phyloP scores from a whole-genome alignment of 2,113 vertebrate species.

The Struthio camelus region DNA sequence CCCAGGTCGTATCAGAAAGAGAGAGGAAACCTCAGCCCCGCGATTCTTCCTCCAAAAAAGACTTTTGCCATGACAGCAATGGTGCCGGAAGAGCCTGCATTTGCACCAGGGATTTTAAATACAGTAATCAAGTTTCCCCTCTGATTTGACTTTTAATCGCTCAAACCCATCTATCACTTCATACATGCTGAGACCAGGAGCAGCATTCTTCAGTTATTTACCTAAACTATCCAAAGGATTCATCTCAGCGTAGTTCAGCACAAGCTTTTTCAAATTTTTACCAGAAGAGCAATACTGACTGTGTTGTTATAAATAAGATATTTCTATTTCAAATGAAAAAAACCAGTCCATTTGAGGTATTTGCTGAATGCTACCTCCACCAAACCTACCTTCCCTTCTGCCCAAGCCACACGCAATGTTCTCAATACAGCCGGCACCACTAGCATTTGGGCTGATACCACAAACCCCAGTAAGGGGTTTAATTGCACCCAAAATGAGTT shows the following conservation, averaged over 20 bases:
- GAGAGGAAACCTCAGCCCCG: neutral
- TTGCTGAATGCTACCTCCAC: neutral
- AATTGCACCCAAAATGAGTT: neutral
- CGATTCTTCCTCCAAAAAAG: neutral
- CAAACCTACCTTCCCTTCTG: neutral
- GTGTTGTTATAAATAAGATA: neutral
- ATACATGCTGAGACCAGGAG: neutral
- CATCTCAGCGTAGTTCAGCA: neutral
- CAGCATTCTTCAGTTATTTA: neutral
- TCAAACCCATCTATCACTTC: neutral
- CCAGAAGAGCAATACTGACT: neutral
- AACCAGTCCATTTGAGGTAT: neutral
- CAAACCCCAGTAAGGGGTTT: neutral
- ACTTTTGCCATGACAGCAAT: accelerated
- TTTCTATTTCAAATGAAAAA: neutral
- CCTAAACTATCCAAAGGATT: neutral
- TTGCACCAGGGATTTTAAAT: neutral
- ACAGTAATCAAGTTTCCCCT: neutral
- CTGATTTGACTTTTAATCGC: neutral
- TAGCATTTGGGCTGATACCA: neutral
- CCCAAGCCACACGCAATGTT: neutral
- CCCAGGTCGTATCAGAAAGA: neutral
- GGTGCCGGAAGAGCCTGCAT: neutral
- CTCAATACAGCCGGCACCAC: neutral
- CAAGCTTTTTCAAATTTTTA: neutral